phyloP scores from a whole-genome alignment of 2,888 invertebrate genomes.

The Caenorhabditis afra region DNA sequence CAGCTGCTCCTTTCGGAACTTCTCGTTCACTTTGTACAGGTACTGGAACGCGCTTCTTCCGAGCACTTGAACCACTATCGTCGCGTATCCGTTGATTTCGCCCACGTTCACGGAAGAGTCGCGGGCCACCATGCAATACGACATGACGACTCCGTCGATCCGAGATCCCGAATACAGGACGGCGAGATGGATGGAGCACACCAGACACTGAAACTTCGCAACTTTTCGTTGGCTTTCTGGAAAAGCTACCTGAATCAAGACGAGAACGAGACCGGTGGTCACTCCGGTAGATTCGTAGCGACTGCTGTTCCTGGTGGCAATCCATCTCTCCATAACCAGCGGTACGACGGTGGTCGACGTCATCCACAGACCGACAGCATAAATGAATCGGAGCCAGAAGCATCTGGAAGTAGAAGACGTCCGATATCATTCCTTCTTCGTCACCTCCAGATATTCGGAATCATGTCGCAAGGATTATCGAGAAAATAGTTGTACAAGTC shows the following conservation, averaged over 20 bases:
- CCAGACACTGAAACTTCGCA: background rate
- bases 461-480: constrained; percentile 14
- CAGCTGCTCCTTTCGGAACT: constrained; percentile 4
- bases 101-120: constrained; percentile 20
- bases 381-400: constrained; percentile 30
- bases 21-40: constrained; percentile 13
- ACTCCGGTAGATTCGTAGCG: constrained; percentile 7
- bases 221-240: too few species aligned
- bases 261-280: background rate
- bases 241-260: constrained; percentile 1
- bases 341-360: constrained; percentile 17
- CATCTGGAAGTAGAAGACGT: constrained; percentile 5
- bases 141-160: constrained; percentile 25
- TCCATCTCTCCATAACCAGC: constrained; percentile 12
- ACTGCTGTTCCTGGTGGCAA: constrained; percentile 15
- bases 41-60: constrained; percentile 11
- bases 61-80: constrained; percentile 7
- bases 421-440: too few species aligned
- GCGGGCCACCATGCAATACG: constrained; percentile 27
- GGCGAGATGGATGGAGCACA: constrained; percentile 1
- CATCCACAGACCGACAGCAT: constrained; percentile 18
- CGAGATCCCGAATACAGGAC: constrained; percentile 15
- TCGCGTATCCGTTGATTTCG: constrained; percentile 19
- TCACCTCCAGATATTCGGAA: constrained; percentile 23
- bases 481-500: constrained; percentile 18